Conservation (phyloP, 2,113 vertebrate genomes). For the Spheniscus mendiculus region DNA sequence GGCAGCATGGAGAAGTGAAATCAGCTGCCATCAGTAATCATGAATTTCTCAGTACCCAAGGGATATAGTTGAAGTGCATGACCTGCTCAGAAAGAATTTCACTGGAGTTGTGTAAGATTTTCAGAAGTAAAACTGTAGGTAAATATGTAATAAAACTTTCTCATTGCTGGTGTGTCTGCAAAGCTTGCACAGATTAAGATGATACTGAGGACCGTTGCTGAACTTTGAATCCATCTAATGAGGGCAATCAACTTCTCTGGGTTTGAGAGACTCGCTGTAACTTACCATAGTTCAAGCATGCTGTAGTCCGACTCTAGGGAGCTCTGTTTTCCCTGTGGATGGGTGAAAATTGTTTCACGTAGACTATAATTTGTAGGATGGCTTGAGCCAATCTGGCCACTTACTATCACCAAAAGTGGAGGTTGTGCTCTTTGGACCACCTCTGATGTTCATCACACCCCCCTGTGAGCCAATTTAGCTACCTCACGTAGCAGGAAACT, state of each 20-base stretch:
- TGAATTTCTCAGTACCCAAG: background rate
- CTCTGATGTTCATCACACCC: background rate
- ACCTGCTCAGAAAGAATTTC: background rate
- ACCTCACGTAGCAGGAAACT: background rate
- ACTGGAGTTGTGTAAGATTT: background rate
- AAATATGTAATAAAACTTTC: background rate
- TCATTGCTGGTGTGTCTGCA: background rate
- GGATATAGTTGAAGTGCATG: background rate
- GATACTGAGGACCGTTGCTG: background rate
- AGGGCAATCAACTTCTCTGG: background rate
- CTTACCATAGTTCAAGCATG: background rate
- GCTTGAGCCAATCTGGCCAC: background rate
- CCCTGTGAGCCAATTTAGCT: background rate
- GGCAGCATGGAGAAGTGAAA: background rate
- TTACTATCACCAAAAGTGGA: background rate
- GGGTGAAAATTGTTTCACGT: background rate
- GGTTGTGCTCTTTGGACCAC: background rate
- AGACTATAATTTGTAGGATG: background rate
- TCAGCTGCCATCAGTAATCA: fast-evolving
- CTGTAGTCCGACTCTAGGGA: background rate
- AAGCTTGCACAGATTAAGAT: background rate
- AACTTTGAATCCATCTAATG: background rate
- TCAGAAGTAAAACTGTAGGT: background rate
- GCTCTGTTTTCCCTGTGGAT: background rate
- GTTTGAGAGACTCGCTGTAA: background rate